Base-by-base conservation (phyloP, 1,140 invertebrate genomes). In the Oedothorax gibbosus region DNA sequence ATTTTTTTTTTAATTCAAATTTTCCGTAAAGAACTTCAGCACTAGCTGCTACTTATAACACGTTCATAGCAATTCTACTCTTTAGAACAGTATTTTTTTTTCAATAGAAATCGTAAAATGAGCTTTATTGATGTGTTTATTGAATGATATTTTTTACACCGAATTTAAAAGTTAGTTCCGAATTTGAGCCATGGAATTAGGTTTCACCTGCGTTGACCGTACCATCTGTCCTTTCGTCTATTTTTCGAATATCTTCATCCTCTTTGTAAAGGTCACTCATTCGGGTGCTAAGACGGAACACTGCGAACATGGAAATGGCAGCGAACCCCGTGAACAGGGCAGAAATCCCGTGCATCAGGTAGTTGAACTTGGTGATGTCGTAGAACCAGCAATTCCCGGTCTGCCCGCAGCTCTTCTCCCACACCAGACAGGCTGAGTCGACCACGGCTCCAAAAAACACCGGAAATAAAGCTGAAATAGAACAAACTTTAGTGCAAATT, bases 361-460 rank as follows among this genome's bases (percentile, higher is more conserved):
- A 69, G 65, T 89, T 69, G 75, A 90, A 88, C 57, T 87, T 87
- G 4, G 88, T 79, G 12, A 87, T 82, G 85, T 89, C 89, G 79
- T 90, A 90, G 15, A 90, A 54, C 87, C 88, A 88, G 86, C 90
- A 90, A 56, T 88, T 89, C 49, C 90, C 90, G 10, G 75, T 88
- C 54, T 88, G 82, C 50, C 88, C 89, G 18, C 89, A 88, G 6
- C 78, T 82, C 20, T 87, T 81, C 50, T 88, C 87, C 89, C 89
- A 90, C 2, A 90, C 84, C 35, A 88, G 11, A 87, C 90, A 90
- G 7, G 88, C 77, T 9, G 85, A 62, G 85, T 90, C 90, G 9
- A 88, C 86, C 0, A 90, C 78, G 18, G 85, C 71, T 21, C 89
- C 89, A 79, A 88, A 89, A 50, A 90, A 71, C 0, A 90, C 15